Evolutionary conservation across 2,888 invertebrate genomes (phyloP).

Genomic region (Lymantria monacha): DNA sequence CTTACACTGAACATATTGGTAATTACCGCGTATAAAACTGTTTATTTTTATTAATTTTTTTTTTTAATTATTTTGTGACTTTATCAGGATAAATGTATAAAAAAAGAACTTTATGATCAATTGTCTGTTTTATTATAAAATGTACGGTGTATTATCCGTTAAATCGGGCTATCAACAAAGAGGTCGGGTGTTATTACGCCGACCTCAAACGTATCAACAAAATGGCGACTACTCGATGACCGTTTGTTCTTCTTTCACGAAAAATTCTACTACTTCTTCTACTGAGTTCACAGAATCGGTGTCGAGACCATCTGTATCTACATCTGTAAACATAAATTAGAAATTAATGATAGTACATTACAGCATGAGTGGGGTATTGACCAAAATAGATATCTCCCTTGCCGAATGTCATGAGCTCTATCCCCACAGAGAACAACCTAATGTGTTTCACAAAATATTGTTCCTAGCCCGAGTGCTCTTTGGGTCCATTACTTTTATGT

Average conservation of each 20-base stretch:
- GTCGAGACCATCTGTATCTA: constrained; percentile 96
- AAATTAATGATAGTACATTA: neutral
- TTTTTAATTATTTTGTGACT: constrained; percentile 25
- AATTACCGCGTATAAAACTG: constrained; percentile 36
- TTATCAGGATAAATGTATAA: constrained; percentile 54
- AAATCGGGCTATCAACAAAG: constrained; percentile 31
- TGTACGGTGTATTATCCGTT: constrained; percentile 32
- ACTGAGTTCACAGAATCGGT: constrained; percentile 93
- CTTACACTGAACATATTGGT: constrained; percentile 63
- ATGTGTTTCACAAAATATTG: too few relatives aligned
- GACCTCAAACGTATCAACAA: constrained; percentile 53
- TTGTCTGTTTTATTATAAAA: constrained; percentile 47
- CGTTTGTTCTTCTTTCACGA: constrained; percentile 96
- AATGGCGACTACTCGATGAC: constrained; percentile 86
- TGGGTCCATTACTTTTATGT: too few relatives aligned
- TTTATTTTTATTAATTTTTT: too few relatives aligned
- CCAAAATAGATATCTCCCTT: too few relatives aligned
- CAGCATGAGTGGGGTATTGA: neutral
- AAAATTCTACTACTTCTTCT: constrained; percentile 98
- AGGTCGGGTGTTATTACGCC: constrained; percentile 49
- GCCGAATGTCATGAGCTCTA: too few relatives aligned
- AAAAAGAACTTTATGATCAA: constrained; percentile 52
- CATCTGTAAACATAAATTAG: constrained; percentile 80
- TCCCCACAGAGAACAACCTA: too few relatives aligned
- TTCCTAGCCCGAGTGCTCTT: too few relatives aligned